These are phyloP conservation scores for Petaurus breviceps DNA, from an alignment of 2,113 vertebrate species.

Conservation along the genomic window DNA sequence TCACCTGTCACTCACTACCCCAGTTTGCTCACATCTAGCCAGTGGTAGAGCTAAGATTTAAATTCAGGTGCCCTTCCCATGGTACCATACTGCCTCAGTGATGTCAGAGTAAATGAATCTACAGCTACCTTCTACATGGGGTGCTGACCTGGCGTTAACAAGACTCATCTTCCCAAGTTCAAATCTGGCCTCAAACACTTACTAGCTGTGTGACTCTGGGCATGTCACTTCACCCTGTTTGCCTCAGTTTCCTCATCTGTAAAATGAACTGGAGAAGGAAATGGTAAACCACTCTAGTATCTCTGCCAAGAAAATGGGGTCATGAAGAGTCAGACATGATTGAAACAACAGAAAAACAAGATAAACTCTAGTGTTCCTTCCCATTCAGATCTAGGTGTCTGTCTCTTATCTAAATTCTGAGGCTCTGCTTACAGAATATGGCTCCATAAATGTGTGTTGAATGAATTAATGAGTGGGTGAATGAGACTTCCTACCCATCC, in stretches of 20 bases:
- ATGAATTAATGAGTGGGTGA: neutral
- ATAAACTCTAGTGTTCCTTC: neutral
- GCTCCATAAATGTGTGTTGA: neutral
- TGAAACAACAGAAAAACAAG: neutral
- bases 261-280: too few relatives aligned
- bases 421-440: neutral
- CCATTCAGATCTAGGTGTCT: neutral
- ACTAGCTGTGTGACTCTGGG: too few relatives aligned
- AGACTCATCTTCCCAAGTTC: neutral
- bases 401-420: neutral
- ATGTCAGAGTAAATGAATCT: neutral
- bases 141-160: neutral
- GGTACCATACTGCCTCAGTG: neutral
- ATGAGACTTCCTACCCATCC: neutral
- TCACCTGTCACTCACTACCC: neutral
- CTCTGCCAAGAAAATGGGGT: neutral
- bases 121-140: too few relatives aligned
- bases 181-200: too few relatives aligned
- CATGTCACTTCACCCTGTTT: too few relatives aligned
- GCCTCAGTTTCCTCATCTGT: too few relatives aligned
- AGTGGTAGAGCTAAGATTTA: neutral
- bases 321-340: neutral
- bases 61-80: neutral
- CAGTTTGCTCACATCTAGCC: neutral
- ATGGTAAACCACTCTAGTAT: too few relatives aligned